A percentile compares a stretch with the other conserved stretches of the same genome.
phyloP scores from a whole-genome alignment of 92 coral and sea anemone genomes.

The Palythoa grandiflora region DNA sequence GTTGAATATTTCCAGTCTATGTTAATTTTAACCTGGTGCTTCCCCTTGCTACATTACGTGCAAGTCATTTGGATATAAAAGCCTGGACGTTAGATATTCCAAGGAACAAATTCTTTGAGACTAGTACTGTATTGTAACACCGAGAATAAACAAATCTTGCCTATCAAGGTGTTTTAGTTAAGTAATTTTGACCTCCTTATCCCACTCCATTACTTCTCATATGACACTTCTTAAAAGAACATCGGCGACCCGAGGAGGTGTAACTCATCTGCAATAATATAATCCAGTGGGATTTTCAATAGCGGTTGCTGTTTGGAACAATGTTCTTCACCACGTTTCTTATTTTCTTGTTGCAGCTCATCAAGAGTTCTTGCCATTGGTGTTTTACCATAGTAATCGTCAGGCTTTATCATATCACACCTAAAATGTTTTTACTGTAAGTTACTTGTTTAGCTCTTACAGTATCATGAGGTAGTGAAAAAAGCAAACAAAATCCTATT shows the following conservation, averaged over 20 bases:
- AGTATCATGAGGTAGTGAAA: background rate
- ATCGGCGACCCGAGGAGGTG: constrained; percentile 10
- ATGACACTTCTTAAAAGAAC: background rate
- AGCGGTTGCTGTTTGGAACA: background rate
- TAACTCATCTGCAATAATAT: background rate
- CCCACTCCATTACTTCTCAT: background rate
- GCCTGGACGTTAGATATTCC: background rate
- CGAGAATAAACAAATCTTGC: constrained; percentile 2
- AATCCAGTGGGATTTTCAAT: constrained; percentile 4
- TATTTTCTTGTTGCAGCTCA: constrained; percentile 7
- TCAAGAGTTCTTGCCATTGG: constrained; percentile 7
- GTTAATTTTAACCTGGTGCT: too few relatives aligned
- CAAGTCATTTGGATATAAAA: too few relatives aligned
- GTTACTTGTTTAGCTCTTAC: background rate
- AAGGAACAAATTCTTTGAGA: too few relatives aligned
- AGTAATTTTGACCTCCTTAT: background rate
- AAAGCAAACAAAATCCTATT: constrained; percentile 10
- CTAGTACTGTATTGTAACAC: background rate
- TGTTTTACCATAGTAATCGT: background rate
- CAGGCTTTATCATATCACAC: constrained; percentile 3
- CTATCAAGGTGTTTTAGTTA: constrained; percentile 5
- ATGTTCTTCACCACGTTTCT: background rate
- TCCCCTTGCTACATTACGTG: too few relatives aligned
- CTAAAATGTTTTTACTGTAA: constrained; percentile 23
- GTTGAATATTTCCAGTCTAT: background rate